These are phyloP conservation scores for Carposina sasakii DNA, from an alignment of 1,140 invertebrate genomes.

Conservation along the genomic window DNA sequence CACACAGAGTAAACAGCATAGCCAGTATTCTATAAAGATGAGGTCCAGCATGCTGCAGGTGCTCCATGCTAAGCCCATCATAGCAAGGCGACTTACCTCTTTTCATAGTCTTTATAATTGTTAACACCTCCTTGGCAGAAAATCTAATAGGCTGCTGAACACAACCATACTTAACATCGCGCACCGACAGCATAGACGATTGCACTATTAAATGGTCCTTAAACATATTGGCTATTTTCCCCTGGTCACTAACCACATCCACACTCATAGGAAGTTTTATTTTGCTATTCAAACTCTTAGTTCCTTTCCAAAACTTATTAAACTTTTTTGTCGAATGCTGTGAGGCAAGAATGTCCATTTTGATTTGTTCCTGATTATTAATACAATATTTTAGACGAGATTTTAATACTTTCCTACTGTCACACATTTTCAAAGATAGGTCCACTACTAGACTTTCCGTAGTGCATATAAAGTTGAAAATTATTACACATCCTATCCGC, in stretches of 20 bases:
- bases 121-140: not conserved
- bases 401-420: slow-evolving; percentile 1
- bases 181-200: not conserved
- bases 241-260: not conserved
- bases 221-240: slow-evolving; percentile 5
- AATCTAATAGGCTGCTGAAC: not conserved
- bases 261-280: slow-evolving; percentile 5
- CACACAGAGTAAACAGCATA: slow-evolving; percentile 6
- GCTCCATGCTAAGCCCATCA: slow-evolving; percentile 13
- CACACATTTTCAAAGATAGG: slow-evolving; percentile 3
- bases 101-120: slow-evolving; percentile 2
- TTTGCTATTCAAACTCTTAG: slow-evolving; percentile 4
- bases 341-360: slow-evolving; percentile 7
- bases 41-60: slow-evolving; percentile 4
- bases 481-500: not conserved
- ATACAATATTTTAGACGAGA: not conserved
- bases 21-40: slow-evolving; percentile 4
- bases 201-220: not conserved
- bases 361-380: slow-evolving; percentile 8
- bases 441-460: not conserved
- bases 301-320: slow-evolving; percentile 9
- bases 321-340: not conserved
- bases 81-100: slow-evolving; percentile 6
- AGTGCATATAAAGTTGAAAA: slow-evolving; percentile 1
- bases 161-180: not conserved